Evolutionary conservation across 2,888 invertebrate species (phyloP), one percentile per base, ranked within the genome.

Genomic region (Rhodophaea formosa): DNA sequence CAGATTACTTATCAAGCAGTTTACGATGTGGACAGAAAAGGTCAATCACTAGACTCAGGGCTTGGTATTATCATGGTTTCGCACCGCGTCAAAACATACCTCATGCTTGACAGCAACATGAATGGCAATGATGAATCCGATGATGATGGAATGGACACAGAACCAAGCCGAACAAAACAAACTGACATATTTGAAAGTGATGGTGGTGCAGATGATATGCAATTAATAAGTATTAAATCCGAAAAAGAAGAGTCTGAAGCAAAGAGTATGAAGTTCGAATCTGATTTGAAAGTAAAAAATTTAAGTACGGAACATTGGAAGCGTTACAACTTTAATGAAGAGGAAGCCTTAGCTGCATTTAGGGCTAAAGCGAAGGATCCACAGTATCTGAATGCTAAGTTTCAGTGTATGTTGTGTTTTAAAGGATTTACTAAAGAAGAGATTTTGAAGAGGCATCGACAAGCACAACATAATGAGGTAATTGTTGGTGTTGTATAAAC

Each of bases 351-450:
- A 5, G 73, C 75, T 56, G 80, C 77, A 44, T 88, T 89, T 56
- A 69, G 74, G 16, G 69, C 68, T 0, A 79, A 71, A 55, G 75
- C 79, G 0, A 73, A 80, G 6, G 72, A 80, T 63, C 60, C 71
- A 1, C 82, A 81, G 59, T 86, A 85, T 71, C 53, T 76, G 49
- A 64, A 75, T 7, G 81, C 86, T 0, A 64, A 73, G 0, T 84
- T 68, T 59, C 86, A 87, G 64, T 90, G 90, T 64, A 68, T 66
- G 0, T 77, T 84, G 51, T 90, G 90, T 61, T 82, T 81, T 44
- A 88, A 82, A 64, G 80, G 86, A 0, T 90, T 89, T 57, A 86
- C 87, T 0, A 87, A 85, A 59, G 78, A 80, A 39, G 80, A 85
- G 35, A 89, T 87, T 73, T 59, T 87, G 10, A 71, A 75, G 8